A percentile compares a stretch with the other conserved stretches of the same genome.
Evolutionary conservation across 2,113 vertebrate species (phyloP).

Genomic region (Vimba vimba): DNA sequence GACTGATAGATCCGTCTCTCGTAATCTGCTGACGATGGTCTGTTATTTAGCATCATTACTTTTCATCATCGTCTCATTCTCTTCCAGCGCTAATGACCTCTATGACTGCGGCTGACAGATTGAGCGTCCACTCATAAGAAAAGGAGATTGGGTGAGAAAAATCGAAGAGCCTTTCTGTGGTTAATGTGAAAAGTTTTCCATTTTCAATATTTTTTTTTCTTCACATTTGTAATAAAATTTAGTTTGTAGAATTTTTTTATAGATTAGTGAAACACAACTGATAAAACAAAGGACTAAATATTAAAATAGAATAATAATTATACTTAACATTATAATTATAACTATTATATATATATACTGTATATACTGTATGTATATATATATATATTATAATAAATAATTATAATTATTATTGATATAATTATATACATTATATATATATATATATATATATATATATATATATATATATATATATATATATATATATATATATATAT

Average conservation of each 20-base stretch:
- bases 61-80: constrained; percentile 41
- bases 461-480: too few species aligned
- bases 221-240: neutral
- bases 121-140: neutral
- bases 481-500: too few species aligned
- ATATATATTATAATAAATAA: too few species aligned
- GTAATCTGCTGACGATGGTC: constrained; percentile 5
- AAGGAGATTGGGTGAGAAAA: neutral
- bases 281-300: too few species aligned
- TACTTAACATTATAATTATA: too few species aligned
- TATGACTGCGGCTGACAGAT: constrained; percentile 1
- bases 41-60: constrained; percentile 33
- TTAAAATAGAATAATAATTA: too few species aligned
- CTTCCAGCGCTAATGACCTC: constrained; percentile 38
- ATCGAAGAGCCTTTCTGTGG: neutral
- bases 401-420: too few species aligned
- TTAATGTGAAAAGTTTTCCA: neutral
- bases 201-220: neutral
- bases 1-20: neutral
- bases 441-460: too few species aligned
- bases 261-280: neutral
- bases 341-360: too few species aligned
- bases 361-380: too few species aligned
- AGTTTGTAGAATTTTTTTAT: neutral
- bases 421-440: too few species aligned